A percentile compares a stretch with the other conserved stretches of the same genome.
Evolutionary conservation across 2,797 vertebrate species (phyloP).

Genomic region (Oreochromis grahami): DNA sequence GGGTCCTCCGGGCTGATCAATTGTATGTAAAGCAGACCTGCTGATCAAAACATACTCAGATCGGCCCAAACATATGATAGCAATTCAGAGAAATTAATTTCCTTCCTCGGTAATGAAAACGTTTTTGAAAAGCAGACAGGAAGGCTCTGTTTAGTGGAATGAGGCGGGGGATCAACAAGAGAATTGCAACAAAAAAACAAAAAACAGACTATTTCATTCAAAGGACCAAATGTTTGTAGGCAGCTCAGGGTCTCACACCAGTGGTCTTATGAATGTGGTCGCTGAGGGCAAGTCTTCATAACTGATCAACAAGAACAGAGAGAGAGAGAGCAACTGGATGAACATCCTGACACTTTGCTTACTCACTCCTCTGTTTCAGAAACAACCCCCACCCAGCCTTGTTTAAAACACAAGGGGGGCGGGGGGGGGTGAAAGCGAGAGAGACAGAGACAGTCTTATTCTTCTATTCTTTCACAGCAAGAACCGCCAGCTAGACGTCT

Average conservation of each 20-base stretch:
- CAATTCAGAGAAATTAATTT: not conserved
- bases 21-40: not conserved
- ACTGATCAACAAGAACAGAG: constrained; percentile 75
- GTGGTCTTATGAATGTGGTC: constrained; percentile 80
- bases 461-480: constrained; percentile 93
- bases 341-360: constrained; percentile 78
- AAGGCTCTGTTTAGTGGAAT: constrained; percentile 22
- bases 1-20: not conserved
- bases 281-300: constrained; percentile 84
- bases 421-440: constrained; percentile 6
- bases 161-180: constrained; percentile 9
- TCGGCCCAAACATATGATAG: not conserved
- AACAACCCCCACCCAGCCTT: constrained; percentile 67
- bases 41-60: not conserved
- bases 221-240: constrained; percentile 87
- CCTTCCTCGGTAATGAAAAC: not conserved
- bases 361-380: constrained; percentile 67
- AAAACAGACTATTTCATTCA: constrained; percentile 76
- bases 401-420: constrained; percentile 75
- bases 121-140: constrained; percentile 5
- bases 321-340: constrained; percentile 73
- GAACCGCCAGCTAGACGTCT: constrained; percentile 84
- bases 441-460: constrained; percentile 86
- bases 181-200: constrained; percentile 18
- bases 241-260: constrained; percentile 72